Conservation (phyloP, 2,113 vertebrate genomes). For the Dipodomys spectabilis region DNA sequence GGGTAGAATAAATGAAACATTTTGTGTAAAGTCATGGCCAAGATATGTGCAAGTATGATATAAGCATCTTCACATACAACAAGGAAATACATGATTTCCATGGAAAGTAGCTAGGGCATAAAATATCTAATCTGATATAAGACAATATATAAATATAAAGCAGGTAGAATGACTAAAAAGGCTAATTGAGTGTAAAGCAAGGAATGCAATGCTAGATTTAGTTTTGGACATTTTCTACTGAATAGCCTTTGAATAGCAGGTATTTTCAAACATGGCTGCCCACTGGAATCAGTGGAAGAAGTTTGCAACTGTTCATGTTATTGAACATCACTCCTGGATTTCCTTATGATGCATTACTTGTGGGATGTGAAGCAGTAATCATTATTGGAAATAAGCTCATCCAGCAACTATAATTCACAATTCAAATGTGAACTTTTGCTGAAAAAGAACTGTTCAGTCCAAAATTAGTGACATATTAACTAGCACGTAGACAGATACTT, state of each 20-base stretch:
- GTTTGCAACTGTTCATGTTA: not conserved
- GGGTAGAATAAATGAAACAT: not conserved
- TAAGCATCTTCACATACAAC: not conserved
- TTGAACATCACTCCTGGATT: not conserved
- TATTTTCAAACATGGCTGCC: not conserved
- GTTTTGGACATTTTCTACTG: not conserved
- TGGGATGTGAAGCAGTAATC: not conserved
- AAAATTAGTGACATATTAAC: conserved; percentile 38
- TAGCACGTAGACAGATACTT: conserved; percentile 9
- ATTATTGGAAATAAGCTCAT: conserved; percentile 3
- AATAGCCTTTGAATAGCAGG: not conserved
- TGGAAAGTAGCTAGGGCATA: not conserved
- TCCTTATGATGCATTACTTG: not conserved
- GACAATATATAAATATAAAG: not conserved
- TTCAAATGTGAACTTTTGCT: not conserved
- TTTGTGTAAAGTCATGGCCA: not conserved
- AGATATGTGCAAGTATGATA: not conserved
- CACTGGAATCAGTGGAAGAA: not conserved
- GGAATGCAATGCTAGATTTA: not conserved
- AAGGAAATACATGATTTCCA: conserved; percentile 24
- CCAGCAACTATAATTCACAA: not conserved
- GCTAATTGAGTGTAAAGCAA: not conserved
- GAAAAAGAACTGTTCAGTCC: not conserved
- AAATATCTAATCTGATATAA: not conserved
- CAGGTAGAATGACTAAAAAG: not conserved